Base-by-base conservation (phyloP, 23 tunicate genomes). In the Trididemnum nubilum region DNA sequence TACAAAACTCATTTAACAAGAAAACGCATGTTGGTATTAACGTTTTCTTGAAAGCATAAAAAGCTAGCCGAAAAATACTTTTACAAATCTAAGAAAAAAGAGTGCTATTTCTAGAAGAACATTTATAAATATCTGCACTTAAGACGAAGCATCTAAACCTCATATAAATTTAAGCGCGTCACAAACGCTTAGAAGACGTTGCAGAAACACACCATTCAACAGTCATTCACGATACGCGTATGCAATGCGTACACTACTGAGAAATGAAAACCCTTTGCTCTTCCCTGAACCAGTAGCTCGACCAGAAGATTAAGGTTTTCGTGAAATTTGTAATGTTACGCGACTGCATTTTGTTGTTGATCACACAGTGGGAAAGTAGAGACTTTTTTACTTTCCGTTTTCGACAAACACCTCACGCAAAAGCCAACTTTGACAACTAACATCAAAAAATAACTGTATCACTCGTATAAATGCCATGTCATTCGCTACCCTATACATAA, bases 161-260 rank as follows among this genome's bases (percentile, higher is more conserved):
- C 18, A 67, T 67, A 67, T 67, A 30, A 67, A 67, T 32, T 31
- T 67, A 67, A 38, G 74, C 74, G 22, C n/a, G n/a, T n/a, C n/a
- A 67, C 18, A 9, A 9, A 3, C 4, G 15, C 33, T 38, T 30
- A 37, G 74, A 22, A 24, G 67, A 61, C 67, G 67, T 61, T 61
- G 67, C 67, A 61, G 67, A 61, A 61, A 21, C n/a, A 9, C 54
- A 15, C 54, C 15, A 15, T 44, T 7, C 54, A 44, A 7, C 54
- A 44, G 12, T 44, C 54, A 44, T 44, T 15, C 15, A 15, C 54
- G 15, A 44, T 15, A 44, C 15, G 54, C 54, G 15, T 44, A 44
- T 44, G 12, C n/a, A n/a, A n/a, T n/a, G n/a, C n/a, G n/a, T n/a
- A 44, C 9, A 44, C 54, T 44, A 44, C 54, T 15, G 54, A 15